Conservation (phyloP, 2,888 invertebrate genomes). For the Muscina levida region DNA sequence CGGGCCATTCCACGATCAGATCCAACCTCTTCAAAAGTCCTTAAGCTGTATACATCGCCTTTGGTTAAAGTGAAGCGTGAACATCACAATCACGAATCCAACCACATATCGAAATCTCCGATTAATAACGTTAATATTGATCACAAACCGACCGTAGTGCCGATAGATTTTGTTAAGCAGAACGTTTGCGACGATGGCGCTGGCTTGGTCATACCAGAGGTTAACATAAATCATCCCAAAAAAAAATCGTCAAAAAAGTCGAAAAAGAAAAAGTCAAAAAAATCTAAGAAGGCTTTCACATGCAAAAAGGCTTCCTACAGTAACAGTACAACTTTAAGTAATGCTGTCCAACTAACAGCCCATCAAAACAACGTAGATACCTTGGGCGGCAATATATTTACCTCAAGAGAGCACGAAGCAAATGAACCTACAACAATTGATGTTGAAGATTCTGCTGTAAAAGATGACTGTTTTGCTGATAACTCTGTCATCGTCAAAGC, state of each 20-base stretch:
- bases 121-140: background rate
- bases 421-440: background rate
- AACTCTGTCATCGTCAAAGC: too few species aligned
- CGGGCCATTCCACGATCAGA: slow-evolving; percentile 90
- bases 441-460: background rate
- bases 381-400: too few species aligned
- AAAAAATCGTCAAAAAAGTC: slow-evolving; percentile 22
- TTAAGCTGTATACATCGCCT: slow-evolving; percentile 77
- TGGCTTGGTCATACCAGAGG: background rate
- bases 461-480: background rate
- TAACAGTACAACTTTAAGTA: background rate
- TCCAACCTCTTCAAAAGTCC: slow-evolving; percentile 76
- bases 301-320: background rate
- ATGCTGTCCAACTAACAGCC: background rate
- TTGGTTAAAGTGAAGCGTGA: slow-evolving; percentile 79
- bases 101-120: slow-evolving; percentile 48
- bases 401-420: too few species aligned
- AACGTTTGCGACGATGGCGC: background rate
- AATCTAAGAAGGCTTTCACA: slow-evolving; percentile 35
- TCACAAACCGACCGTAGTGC: background rate
- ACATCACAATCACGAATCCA: slow-evolving; percentile 64
- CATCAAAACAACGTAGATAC: background rate
- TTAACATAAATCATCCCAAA: background rate
- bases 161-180: background rate
- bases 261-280: slow-evolving; percentile 49